Evolutionary conservation across 1,140 invertebrate species (phyloP).

Genomic region (Aphelinus certus): DNA sequence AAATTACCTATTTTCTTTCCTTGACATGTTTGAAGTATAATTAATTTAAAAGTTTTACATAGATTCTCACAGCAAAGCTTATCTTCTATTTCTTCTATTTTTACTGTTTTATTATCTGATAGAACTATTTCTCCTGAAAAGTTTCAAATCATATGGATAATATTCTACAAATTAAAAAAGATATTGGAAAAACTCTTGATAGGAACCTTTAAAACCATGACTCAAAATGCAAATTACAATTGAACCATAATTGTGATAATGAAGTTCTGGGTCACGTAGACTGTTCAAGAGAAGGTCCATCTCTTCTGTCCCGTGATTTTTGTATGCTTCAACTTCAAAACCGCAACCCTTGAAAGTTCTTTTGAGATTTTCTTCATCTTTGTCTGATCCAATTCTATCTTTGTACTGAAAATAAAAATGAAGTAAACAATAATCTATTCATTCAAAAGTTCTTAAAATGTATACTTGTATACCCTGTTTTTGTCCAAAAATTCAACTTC

Average conservation of each 20-base stretch:
- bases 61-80: conserved; percentile 31
- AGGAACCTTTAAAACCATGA: conserved; percentile 30
- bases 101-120: conserved; percentile 14
- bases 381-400: conserved; percentile 16
- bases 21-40: conserved; percentile 35
- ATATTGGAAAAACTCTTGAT: not conserved
- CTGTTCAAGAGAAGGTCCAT: conserved; percentile 17
- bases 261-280: not conserved
- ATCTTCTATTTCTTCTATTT: conserved; percentile 26
- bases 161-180: not conserved
- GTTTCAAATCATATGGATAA: conserved; percentile 3
- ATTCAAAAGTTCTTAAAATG: not conserved
- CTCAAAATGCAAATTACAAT: conserved; percentile 36
- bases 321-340: conserved; percentile 25
- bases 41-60: conserved; percentile 32
- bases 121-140: conserved; percentile 27
- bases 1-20: conserved; percentile 17
- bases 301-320: conserved; percentile 16
- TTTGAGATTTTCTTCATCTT: conserved; percentile 23
- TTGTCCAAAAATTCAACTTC: conserved; percentile 17
- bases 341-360: conserved; percentile 22
- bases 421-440: conserved; percentile 1
- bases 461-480: not conserved
- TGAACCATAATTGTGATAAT: conserved; percentile 15
- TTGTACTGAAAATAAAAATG: conserved; percentile 3